Conservation (phyloP, 2,888 invertebrate species). For the Onthophagus sagittarius region DNA sequence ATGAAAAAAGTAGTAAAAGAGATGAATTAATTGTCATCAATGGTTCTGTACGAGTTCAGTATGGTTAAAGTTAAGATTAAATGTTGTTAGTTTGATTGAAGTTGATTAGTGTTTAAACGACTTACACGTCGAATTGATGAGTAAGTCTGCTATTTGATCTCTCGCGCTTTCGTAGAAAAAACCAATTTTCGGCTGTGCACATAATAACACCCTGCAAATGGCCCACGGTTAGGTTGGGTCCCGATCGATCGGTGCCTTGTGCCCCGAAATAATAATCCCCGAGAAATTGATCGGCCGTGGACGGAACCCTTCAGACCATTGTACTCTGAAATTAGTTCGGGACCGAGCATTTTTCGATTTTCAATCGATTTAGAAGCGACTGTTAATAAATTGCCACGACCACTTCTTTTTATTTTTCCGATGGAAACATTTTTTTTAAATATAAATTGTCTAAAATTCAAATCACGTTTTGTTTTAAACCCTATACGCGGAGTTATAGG, state of each 20-base stretch:
- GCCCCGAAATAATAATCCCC: conserved; percentile 10
- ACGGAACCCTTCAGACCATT: conserved; percentile 8
- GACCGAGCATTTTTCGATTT: conserved; percentile 3
- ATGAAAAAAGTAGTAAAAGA: too few species aligned
- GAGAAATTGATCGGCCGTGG: background rate
- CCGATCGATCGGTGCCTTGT: conserved; percentile 6
- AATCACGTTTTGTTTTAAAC: too few species aligned
- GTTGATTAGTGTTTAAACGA: too few species aligned
- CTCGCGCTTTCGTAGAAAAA: conserved; percentile 7
- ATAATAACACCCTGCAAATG: conserved; percentile 5
- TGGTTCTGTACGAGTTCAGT: too few species aligned
- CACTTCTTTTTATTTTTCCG: background rate
- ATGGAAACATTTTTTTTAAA: background rate
- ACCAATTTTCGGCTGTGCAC: conserved; percentile 8
- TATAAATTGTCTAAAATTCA: too few species aligned
- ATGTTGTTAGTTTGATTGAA: too few species aligned
- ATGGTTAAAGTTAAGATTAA: too few species aligned
- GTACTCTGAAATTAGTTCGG: conserved; percentile 10
- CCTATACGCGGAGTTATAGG: background rate
- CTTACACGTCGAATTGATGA: too few species aligned
- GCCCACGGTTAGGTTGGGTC: background rate
- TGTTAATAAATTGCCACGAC: background rate
- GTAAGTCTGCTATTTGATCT: background rate
- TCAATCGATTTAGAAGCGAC: background rate
- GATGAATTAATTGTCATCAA: too few species aligned